Base-by-base conservation (phyloP, 2,113 vertebrate genomes). In the Chaetodon trifascialis region DNA sequence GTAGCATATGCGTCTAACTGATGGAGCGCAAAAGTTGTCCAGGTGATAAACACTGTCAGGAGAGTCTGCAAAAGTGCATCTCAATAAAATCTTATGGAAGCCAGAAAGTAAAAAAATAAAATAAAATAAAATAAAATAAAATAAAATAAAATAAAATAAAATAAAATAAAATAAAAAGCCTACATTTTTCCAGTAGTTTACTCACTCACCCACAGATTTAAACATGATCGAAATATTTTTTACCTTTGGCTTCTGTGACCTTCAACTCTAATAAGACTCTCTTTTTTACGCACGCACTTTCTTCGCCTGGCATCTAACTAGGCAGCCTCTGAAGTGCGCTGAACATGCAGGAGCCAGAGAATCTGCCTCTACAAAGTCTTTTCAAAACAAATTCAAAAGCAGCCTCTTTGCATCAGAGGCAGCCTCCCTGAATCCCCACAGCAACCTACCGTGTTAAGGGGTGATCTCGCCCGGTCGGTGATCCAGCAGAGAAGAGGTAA, bases 401-500 rank as follows among this genome's bases (percentile, higher is more conserved):
- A 42, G 7, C 30, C 5, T 4, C 11, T 65, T 11, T 14, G 49
- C 30, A 11, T 10, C 34, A 5, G 15, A 52, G 17, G 49, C 30
- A 30, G 30, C 30, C 30, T 30, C 30, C 52, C 15, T 0, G 63
- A 15, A 40, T 55, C 65, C 63, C 11, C 30, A 0, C 7, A 25
- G 40, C 15, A 40, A 60, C 94, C 94, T 86, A 96, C 95, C 93
- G 82, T 54, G 86, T 84, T 79, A 0, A 4, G 47, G 72, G 58
- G 77, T 7, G 90, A 88, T 94, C 91, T 86, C 21, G 83, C 72
- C 85, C 89, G 91, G 85, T 85, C 66, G 92, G 87, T 89, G 94
- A 93, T 93, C 81, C 93, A 91, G 93, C 75, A 73, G 90, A 93
- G 93, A 86, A 30, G 94, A 86, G 90, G 89, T 88, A 89, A 93